Evolutionary conservation across 2,888 invertebrate species (phyloP).

Genomic region (Autographa gamma): DNA sequence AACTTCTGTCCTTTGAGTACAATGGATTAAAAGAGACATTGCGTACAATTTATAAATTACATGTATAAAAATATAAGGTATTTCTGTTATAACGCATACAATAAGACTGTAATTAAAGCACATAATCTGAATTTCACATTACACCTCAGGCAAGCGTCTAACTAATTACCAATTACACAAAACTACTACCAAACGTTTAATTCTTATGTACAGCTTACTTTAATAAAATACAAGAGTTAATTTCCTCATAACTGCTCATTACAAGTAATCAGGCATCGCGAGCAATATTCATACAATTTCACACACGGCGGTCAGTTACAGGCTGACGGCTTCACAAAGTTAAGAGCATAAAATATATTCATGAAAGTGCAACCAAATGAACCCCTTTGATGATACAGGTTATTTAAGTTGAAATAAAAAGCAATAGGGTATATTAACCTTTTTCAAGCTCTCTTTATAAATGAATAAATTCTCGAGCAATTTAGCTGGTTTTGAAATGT

Average conservation of each 20-base stretch:
- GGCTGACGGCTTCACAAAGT: constrained; percentile 15
- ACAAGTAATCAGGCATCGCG: constrained; percentile 7
- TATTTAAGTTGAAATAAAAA: constrained; percentile 22
- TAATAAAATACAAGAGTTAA: no score
- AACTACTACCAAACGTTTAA: no score
- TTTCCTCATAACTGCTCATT: not conserved
- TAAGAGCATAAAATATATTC: constrained; percentile 28
- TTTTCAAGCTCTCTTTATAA: not conserved
- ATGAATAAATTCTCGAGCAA: not conserved
- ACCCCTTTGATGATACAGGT: constrained; percentile 23
- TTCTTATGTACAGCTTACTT: no score
- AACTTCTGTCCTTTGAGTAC: not conserved
- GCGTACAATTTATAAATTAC: no score
- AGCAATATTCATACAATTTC: constrained; percentile 21
- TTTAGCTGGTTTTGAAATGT: not conserved
- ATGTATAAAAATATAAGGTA: no score
- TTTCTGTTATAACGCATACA: no score
- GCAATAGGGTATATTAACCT: constrained; percentile 3
- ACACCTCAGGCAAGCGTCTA: no score
- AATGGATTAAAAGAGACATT: not conserved
- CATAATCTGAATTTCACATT: no score
- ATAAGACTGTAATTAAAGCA: no score
- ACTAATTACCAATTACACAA: no score
- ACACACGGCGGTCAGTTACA: constrained; percentile 6
- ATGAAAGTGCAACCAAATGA: constrained; percentile 26